phyloP scores from a whole-genome alignment of 1,140 invertebrate genomes.

The Caerostris darwini region DNA sequence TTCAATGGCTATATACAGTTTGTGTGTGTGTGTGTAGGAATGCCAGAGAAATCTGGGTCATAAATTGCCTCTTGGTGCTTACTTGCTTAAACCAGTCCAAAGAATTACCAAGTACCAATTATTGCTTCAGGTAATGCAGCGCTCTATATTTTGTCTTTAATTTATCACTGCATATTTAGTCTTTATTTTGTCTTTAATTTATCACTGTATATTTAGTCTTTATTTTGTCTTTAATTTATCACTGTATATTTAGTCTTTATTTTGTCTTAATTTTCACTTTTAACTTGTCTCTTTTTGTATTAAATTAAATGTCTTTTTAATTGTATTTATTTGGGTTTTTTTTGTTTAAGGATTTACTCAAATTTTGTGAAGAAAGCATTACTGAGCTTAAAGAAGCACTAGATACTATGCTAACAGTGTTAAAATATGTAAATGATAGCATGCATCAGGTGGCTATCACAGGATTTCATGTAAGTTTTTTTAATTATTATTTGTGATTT shows the following conservation, averaged over 20 bases:
- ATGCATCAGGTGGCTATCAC: conserved; percentile 98
- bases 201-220: neutral
- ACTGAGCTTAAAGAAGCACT: conserved; percentile 94
- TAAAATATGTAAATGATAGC: conserved; percentile 97
- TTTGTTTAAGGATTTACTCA: conserved; percentile 87
- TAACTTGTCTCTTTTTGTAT: neutral
- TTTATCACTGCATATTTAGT: neutral
- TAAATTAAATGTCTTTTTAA: neutral
- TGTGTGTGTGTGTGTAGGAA: conserved; percentile 82
- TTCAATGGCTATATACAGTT: neutral
- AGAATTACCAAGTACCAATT: conserved; percentile 99
- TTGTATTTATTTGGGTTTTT: conserved; percentile 1
- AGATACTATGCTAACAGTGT: conserved; percentile 95
- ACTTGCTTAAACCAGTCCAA: conserved; percentile 98
- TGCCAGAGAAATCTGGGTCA: conserved; percentile 95
- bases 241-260: neutral
- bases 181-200: neutral
- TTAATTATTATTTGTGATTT: neutral
- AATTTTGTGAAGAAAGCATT: conserved; percentile 91
- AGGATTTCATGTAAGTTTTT: conserved; percentile 90
- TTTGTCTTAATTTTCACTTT: neutral
- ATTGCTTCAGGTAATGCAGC: conserved; percentile 88
- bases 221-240: neutral
- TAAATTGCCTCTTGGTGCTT: conserved; percentile 96
- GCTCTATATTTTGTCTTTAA: neutral